These are phyloP conservation scores for Astyanax mexicanus DNA, from an alignment of 2,797 vertebrate species.

Conservation along the genomic window DNA sequence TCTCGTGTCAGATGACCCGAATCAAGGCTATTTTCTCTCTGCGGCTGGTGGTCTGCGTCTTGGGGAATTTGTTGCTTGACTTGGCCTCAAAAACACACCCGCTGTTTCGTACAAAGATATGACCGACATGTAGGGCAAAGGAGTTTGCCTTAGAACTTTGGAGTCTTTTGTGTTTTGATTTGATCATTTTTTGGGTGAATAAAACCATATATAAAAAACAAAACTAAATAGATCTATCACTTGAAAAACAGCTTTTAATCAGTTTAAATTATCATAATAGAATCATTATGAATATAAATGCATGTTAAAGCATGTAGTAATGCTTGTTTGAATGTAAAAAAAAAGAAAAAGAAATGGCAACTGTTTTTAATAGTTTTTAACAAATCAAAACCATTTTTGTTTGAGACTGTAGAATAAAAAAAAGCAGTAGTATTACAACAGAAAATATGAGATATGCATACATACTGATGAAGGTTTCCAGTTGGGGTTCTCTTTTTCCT, in stretches of 20 bases:
- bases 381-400: too few species aligned
- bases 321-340: too few species aligned
- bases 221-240: too few species aligned
- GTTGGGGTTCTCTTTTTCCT: conserved; percentile 30
- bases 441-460: neutral
- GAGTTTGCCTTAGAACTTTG: neutral
- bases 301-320: too few species aligned
- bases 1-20: conserved; percentile 39
- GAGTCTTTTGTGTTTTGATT: too few species aligned
- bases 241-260: too few species aligned
- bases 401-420: neutral
- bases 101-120: conserved; percentile 29
- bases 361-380: too few species aligned
- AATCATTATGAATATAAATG: too few species aligned
- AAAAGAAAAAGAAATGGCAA: too few species aligned
- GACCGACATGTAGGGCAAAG: neutral
- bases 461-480: neutral
- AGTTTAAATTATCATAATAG: too few species aligned
- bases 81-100: conserved; percentile 37
- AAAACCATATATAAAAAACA: too few species aligned
- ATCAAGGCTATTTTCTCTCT: conserved; percentile 43
- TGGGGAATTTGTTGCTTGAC: conserved; percentile 52
- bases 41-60: conserved; percentile 53
- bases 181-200: too few species aligned
- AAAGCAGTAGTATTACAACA: neutral